phyloP scores from a whole-genome alignment of 2,888 invertebrate species.

The Cynaeus angustus region DNA sequence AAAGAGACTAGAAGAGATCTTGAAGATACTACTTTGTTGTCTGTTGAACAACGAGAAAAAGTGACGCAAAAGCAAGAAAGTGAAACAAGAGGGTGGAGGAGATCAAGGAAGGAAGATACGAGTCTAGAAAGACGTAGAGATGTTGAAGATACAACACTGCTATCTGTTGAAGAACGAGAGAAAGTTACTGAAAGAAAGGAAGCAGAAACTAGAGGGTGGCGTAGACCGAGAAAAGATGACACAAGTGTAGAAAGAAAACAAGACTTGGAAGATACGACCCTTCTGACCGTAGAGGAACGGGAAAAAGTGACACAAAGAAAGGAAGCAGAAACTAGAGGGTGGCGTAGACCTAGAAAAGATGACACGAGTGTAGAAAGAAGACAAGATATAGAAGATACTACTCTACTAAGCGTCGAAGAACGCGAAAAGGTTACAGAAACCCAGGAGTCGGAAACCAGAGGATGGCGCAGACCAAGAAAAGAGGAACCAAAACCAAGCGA shows the following conservation, averaged over 20 bases:
- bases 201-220: conserved; percentile 56
- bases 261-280: conserved; percentile 55
- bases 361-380: conserved; percentile 53
- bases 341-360: conserved; percentile 57
- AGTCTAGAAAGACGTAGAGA: conserved; percentile 53
- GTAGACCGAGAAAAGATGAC: conserved; percentile 54
- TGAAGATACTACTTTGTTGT: conserved; percentile 62
- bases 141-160: conserved; percentile 60
- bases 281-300: conserved; percentile 63
- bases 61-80: conserved; percentile 49
- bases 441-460: conserved; percentile 64
- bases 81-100: conserved; percentile 56
- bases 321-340: conserved; percentile 54
- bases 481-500: conserved; percentile 49
- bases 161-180: conserved; percentile 59
- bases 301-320: conserved; percentile 55
- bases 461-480: conserved; percentile 58
- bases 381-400: conserved; percentile 55
- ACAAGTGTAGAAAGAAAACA: conserved; percentile 53
- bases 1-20: conserved; percentile 53
- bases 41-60: conserved; percentile 58
- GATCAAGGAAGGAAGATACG: conserved; percentile 52
- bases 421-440: conserved; percentile 40
- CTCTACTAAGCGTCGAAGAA: conserved; percentile 56
- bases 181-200: conserved; percentile 55